Base-by-base conservation (phyloP, 2,888 invertebrate genomes). In the Spicauda simplicius region DNA sequence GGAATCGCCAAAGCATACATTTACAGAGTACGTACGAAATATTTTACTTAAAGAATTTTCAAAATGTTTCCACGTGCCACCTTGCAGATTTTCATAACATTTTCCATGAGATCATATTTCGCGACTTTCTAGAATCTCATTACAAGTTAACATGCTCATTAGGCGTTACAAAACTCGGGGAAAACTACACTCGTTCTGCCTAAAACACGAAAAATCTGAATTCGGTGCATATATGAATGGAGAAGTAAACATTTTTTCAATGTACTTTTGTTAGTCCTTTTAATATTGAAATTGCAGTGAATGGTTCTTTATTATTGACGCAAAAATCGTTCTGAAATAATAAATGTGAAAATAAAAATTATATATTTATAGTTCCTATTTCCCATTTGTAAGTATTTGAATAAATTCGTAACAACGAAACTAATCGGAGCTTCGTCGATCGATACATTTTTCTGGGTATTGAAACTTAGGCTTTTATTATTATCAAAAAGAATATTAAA, bases 91-190 rank as follows among this genome's bases (percentile, higher is more conserved):
- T 48, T 41, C 33, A 41, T 8, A 57, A 20, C 14, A 41, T 57
- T 57, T 57, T 58, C 20, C 45, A n/a, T 14, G 45, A 45, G 52
- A 18, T 50, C 52, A 53, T 20, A 61, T 53, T 20, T 45, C 41
- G 41, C 12, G 62, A 54, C 12, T 62, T 60, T 12, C 62, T 30
- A 25, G 20, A 62, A 62, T 25, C 45, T 62, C 62, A 62, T 63
- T 63, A 63, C 55, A 55, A 63, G 55, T 63, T 63, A 45, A 55
- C 30, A 30, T 48, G 54, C 62, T 62, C 54, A 62, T 62, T 62
- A 54, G 62, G 25, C 62, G 54, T 54, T 62, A 55, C 45, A 55
- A 16, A 62, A 53, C 54, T 61, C 53, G n/a, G 18, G 53, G 5
- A n/a, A n/a, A 45, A n/a, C 45, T 45, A 45, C 45, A 45, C n/a